A percentile compares a stretch with the other conserved stretches of the same genome.
Evolutionary conservation across 2,113 vertebrate genomes (phyloP).

Genomic region (Tragelaphus scriptus): DNA sequence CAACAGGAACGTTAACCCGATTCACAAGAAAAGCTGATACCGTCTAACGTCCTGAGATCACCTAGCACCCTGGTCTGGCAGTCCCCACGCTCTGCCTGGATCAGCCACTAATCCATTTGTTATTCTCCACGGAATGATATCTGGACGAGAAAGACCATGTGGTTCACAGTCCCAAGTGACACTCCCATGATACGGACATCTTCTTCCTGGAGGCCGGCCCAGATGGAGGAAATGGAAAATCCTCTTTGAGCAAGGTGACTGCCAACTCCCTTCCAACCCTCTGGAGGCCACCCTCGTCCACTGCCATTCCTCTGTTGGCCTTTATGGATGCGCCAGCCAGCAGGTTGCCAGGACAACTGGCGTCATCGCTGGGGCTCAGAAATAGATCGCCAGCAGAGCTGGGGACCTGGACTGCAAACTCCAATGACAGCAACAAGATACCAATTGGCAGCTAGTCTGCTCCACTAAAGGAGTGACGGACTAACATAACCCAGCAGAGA

Average conservation of each 20-base stretch:
- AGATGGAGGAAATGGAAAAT: constrained; percentile 57
- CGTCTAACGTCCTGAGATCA: constrained; percentile 2
- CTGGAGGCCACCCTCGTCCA: neutral
- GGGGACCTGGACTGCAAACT: neutral
- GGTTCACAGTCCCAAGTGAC: constrained; percentile 27
- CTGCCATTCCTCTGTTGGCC: neutral
- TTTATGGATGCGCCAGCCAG: neutral
- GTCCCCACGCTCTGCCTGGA: constrained; percentile 1
- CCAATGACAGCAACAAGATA: constrained; percentile 20
- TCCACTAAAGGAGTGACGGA: neutral
- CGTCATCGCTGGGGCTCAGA: neutral
- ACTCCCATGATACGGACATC: constrained; percentile 16
- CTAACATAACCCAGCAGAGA: neutral
- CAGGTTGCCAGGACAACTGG: constrained; percentile 57
- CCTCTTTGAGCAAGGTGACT: constrained; percentile 42
- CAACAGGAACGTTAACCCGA: constrained; percentile 43
- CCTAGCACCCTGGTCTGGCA: neutral
- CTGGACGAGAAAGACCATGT: constrained; percentile 17
- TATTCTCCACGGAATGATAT: neutral
- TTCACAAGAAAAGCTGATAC: constrained; percentile 47
- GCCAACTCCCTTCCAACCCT: constrained; percentile 40
- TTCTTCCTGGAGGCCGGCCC: constrained; percentile 46
- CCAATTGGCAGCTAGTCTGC: neutral
- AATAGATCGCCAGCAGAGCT: constrained; percentile 35
- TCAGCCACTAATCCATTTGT: constrained; percentile 24